Conservation (phyloP, 2,888 invertebrate species). For the Colostygia pectinataria region DNA sequence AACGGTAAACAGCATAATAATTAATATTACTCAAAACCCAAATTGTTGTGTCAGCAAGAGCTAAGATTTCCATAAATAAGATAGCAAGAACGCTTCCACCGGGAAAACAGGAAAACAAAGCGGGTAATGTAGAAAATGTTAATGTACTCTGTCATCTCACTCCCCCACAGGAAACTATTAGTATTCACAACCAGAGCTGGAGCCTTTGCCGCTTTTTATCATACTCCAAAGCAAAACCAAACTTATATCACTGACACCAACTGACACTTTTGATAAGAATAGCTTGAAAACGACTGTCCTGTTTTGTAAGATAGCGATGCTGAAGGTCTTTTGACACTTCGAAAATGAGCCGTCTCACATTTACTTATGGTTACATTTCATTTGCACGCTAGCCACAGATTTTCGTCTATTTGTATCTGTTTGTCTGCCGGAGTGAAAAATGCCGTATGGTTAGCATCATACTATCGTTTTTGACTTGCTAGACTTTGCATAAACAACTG, state of each 20-base stretch:
- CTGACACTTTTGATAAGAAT: no score
- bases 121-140: neutral
- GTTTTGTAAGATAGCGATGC: no score
- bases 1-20: no score
- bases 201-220: neutral
- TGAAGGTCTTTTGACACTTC: neutral
- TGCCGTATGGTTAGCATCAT: no score
- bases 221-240: neutral
- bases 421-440: no score
- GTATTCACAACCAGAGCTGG: neutral
- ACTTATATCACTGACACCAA: neutral
- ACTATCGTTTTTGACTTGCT: no score
- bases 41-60: no score
- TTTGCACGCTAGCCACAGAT: neutral
- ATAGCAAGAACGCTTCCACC: neutral
- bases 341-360: neutral
- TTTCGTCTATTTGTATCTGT: no score
- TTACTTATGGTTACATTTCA: neutral
- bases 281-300: no score
- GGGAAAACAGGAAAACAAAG: neutral
- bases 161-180: neutral
- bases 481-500: no score
- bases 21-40: no score
- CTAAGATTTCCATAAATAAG: neutral
- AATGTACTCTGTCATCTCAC: neutral